These are phyloP conservation scores for Nephrotoma flavescens DNA, from an alignment of 2,888 invertebrate genomes.

Conservation along the genomic window DNA sequence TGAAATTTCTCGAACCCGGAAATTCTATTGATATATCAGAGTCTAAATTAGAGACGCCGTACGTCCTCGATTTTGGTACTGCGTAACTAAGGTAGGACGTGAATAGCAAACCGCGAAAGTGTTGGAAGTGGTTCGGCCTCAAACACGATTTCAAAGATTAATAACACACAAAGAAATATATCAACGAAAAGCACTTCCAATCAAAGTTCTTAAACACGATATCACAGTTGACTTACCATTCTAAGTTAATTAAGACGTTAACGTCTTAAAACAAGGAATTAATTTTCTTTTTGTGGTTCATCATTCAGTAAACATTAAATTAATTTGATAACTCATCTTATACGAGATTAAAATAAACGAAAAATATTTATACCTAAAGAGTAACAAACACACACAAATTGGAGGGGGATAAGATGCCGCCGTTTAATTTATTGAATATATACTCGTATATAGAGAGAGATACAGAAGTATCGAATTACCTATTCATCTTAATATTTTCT, in stretches of 20 bases:
- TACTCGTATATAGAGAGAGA: neutral
- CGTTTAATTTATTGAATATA: neutral
- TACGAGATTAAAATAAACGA: neutral
- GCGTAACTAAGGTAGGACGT: no score
- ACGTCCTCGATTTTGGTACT: no score
- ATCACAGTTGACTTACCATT: neutral
- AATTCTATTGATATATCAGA: no score
- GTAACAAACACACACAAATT: neutral
- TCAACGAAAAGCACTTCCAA: no score
- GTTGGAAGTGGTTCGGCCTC: no score
- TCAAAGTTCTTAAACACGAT: no score
- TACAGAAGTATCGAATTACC: neutral
- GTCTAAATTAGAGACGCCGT: no score
- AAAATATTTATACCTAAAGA: no score
- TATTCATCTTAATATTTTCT: neutral
- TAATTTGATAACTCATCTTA: neutral
- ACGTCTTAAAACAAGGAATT: neutral
- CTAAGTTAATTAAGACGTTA: neutral
- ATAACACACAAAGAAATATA: no score
- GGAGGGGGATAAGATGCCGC: neutral
- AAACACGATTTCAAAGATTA: no score
- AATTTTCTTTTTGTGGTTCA: neutral
- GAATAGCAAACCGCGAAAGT: no score
- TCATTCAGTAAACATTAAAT: neutral
- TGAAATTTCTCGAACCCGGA: no score